phyloP scores from a whole-genome alignment of 2,797 vertebrate species.

The Chiroxiphia lanceolata region DNA sequence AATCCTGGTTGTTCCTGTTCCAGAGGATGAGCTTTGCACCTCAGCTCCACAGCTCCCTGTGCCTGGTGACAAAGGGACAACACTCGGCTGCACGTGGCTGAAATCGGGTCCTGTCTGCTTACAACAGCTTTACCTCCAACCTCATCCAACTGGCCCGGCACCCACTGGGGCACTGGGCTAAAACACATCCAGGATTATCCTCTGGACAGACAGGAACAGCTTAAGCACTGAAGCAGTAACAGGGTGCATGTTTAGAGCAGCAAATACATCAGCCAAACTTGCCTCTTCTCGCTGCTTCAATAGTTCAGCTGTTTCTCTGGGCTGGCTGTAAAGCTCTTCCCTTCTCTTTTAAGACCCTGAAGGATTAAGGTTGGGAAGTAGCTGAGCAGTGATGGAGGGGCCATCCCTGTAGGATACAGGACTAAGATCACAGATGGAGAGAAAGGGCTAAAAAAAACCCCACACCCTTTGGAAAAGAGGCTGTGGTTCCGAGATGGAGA shows the following conservation, averaged over 20 bases:
- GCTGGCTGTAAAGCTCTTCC: background rate
- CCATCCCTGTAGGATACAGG: background rate
- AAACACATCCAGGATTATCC: background rate
- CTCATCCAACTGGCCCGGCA: background rate
- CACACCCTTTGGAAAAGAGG: fast-evolving
- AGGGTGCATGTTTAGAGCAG: background rate
- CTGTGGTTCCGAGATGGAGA: fast-evolving
- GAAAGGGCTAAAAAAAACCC: background rate
- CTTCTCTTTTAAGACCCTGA: background rate
- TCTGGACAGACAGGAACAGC: background rate
- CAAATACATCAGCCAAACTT: background rate
- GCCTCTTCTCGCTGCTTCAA: background rate
- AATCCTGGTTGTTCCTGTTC: background rate
- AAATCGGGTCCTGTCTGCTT: background rate
- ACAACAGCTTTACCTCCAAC: background rate
- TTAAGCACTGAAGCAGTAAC: background rate
- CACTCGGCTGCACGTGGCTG: fast-evolving
- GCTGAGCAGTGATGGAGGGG: background rate
- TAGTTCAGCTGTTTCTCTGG: background rate
- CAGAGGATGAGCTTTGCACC: background rate
- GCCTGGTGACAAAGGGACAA: background rate
- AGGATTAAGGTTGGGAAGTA: background rate
- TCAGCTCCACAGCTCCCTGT: background rate
- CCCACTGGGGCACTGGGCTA: background rate
- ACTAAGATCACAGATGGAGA: background rate